These are phyloP conservation scores for Macropus fuliginosus DNA, from an alignment of 2,797 vertebrate species.

Conservation along the genomic window DNA sequence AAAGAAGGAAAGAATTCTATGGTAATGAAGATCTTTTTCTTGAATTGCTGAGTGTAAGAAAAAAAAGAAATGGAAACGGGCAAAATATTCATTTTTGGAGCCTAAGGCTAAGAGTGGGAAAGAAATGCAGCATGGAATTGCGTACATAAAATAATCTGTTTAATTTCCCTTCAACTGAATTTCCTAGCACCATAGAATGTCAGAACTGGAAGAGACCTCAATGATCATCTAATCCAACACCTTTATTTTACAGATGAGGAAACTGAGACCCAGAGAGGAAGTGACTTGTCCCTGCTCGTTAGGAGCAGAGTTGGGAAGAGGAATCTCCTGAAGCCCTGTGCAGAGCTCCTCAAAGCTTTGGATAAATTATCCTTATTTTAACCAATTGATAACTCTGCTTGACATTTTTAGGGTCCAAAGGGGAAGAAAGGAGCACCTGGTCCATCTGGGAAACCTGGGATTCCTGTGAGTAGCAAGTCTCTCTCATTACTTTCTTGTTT, in stretches of 20 bases:
- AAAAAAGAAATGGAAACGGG: background rate
- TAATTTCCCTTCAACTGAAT: conserved; percentile 29
- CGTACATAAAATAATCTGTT: conserved; percentile 29
- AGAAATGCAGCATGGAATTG: conserved; percentile 1
- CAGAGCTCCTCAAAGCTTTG: conserved; percentile 1
- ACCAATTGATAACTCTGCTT: conserved; percentile 76
- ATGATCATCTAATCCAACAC: conserved; percentile 19
- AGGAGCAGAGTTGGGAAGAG: background rate
- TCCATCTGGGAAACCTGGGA: conserved; percentile 89
- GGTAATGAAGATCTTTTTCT: conserved; percentile 63
- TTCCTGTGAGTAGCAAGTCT: conserved; percentile 89
- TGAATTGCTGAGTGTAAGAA: conserved; percentile 37
- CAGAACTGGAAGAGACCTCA: conserved; percentile 8
- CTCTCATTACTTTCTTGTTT: conserved; percentile 61
- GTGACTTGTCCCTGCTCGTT: background rate
- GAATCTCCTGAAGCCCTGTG: background rate
- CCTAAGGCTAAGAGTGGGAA: background rate
- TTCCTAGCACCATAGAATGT: conserved; percentile 26
- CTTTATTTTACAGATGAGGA: conserved; percentile 43
- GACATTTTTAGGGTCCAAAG: conserved; percentile 87
- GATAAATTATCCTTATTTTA: conserved; percentile 18
- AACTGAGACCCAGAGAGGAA: background rate
- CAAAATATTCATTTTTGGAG: conserved; percentile 14
- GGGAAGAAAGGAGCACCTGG: conserved; percentile 93
- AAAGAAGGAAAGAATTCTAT: conserved; percentile 62